Conservation (phyloP, 2,888 invertebrate genomes). For the Amaurobius ferox region DNA sequence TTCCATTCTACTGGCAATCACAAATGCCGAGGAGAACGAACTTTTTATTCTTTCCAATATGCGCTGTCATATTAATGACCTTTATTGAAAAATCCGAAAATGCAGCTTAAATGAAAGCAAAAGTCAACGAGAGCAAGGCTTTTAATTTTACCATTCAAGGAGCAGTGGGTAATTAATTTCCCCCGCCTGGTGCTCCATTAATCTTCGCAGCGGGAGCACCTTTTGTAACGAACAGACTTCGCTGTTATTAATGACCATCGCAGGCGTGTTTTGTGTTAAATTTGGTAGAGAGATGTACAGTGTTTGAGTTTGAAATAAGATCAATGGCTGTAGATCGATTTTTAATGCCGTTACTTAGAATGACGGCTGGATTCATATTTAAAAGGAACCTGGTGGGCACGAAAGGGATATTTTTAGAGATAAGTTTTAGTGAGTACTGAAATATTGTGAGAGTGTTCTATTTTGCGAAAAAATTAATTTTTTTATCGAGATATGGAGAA, state of each 20-base stretch:
- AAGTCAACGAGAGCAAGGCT: constrained; percentile 28
- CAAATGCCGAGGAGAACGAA: too few relatives aligned
- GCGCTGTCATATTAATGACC: not conserved
- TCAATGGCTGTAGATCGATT: not conserved
- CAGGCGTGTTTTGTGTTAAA: not conserved
- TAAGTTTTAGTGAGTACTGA: too few relatives aligned
- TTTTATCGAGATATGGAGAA: too few relatives aligned
- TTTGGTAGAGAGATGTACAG: too few relatives aligned
- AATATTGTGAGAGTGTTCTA: too few relatives aligned
- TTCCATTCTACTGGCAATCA: too few relatives aligned
- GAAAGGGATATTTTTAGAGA: too few relatives aligned
- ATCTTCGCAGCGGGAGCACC: not conserved
- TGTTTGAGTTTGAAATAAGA: not conserved
- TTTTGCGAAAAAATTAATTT: too few relatives aligned
- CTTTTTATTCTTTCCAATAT: too few relatives aligned
- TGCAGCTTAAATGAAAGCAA: constrained; percentile 2
- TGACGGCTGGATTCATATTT: too few relatives aligned
- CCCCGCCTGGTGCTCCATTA: not conserved
- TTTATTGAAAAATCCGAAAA: not conserved
- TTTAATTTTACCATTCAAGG: constrained; percentile 29
- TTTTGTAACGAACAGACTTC: not conserved
- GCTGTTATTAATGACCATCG: not conserved
- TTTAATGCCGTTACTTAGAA: not conserved
- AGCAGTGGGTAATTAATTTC: constrained; percentile 43
- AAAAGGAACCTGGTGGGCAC: too few relatives aligned